phyloP scores from a whole-genome alignment of 1,140 invertebrate genomes.

The Zelostemma sp. region DNA sequence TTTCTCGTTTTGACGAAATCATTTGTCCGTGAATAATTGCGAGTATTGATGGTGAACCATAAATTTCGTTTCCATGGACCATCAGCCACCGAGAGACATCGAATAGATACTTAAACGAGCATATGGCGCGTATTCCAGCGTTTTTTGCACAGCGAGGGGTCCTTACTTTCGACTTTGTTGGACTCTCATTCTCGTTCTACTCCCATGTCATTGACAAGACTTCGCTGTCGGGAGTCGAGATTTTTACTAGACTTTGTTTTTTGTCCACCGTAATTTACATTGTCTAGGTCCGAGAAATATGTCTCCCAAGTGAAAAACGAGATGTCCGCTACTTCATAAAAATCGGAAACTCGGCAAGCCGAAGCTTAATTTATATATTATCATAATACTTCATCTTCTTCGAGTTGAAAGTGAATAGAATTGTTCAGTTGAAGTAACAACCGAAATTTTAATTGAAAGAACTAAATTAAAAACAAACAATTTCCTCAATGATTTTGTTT shows the following conservation, averaged over 20 bases:
- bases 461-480: no score
- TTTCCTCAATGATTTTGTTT: no score
- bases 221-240: slow-evolving; percentile 33
- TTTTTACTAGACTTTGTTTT: slow-evolving; percentile 44
- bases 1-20: slow-evolving; percentile 45
- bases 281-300: slow-evolving; percentile 25
- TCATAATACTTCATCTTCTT: no score
- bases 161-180: slow-evolving; percentile 40
- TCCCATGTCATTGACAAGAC: slow-evolving; percentile 29
- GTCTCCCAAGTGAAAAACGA: slow-evolving; percentile 12
- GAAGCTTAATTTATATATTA: no score
- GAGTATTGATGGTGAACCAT: slow-evolving; percentile 44
- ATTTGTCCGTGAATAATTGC: slow-evolving; percentile 46
- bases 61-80: slow-evolving; percentile 32
- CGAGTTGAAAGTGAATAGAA: no score
- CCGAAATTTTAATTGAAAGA: no score
- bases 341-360: no score
- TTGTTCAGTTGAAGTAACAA: no score
- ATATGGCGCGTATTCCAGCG: slow-evolving; percentile 45
- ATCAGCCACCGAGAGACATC: slow-evolving; percentile 31
- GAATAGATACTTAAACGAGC: slow-evolving; percentile 49
- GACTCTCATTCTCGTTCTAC: slow-evolving; percentile 30
- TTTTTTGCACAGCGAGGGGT: slow-evolving; percentile 50
- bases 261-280: slow-evolving; percentile 40
- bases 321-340: no score